phyloP scores from a whole-genome alignment of 2,888 invertebrate species.

The Epistrophe grossulariae region DNA sequence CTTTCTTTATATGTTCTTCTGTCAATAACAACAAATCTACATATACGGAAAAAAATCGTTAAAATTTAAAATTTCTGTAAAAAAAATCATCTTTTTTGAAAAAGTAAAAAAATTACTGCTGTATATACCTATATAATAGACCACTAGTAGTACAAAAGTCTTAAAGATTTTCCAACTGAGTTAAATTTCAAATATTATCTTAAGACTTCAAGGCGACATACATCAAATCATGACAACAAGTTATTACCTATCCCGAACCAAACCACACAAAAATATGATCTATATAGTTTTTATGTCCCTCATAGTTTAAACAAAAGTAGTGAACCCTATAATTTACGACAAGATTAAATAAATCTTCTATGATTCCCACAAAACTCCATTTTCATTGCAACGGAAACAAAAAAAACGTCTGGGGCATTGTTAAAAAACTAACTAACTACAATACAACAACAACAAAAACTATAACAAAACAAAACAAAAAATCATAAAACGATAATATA shows the following conservation, averaged over 20 bases:
- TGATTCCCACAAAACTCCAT: neutral
- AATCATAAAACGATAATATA: slow-evolving; percentile 69
- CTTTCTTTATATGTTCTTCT: too few species aligned
- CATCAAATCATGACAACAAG: slow-evolving; percentile 14
- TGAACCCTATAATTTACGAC: slow-evolving; percentile 26
- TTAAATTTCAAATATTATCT: slow-evolving; percentile 2
- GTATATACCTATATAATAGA: too few species aligned
- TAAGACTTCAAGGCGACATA: neutral
- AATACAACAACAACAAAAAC: slow-evolving; percentile 17
- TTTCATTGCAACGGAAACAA: slow-evolving; percentile 24
- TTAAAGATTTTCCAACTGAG: neutral
- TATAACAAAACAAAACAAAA: slow-evolving; percentile 47
- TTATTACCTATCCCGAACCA: neutral
- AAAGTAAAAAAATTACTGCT: too few species aligned
- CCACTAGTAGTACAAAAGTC: neutral
- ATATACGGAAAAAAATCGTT: too few species aligned
- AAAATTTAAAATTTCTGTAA: too few species aligned
- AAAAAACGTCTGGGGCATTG: slow-evolving; percentile 7
- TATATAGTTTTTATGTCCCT: neutral
- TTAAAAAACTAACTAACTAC: slow-evolving; percentile 2
- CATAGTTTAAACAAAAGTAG: slow-evolving; percentile 20
- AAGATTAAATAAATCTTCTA: slow-evolving; percentile 20
- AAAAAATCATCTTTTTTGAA: too few species aligned
- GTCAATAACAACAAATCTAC: too few species aligned
- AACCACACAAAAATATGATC: neutral